A percentile compares a stretch with the other conserved stretches of the same genome.
Conservation (phyloP, 1,140 invertebrate species). For the Dinoponera quadriceps region DNA sequence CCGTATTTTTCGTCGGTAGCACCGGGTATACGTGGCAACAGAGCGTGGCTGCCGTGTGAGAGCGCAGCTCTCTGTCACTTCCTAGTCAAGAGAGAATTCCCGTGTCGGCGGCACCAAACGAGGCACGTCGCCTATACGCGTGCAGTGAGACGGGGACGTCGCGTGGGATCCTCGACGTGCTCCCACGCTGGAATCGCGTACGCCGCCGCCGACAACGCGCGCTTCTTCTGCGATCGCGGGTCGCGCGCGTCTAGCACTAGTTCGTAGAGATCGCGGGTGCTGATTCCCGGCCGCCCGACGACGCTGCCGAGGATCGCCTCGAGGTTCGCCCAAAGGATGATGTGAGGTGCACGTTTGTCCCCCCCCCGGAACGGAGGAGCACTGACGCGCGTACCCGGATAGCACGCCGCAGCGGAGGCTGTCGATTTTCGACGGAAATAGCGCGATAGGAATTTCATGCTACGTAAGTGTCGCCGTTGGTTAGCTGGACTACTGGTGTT, state of each 20-base stretch:
- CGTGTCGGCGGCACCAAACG: slow-evolving; percentile 67
- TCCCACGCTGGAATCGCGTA: neutral
- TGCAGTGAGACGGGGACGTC: neutral
- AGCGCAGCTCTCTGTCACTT: slow-evolving; percentile 78
- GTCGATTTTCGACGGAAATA: no score
- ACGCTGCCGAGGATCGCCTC: no score
- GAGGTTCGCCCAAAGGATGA: no score
- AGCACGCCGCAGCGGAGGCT: no score
- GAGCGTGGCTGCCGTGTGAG: slow-evolving; percentile 77
- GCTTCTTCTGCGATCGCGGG: no score
- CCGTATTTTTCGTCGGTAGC: slow-evolving; percentile 78
- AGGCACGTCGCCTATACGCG: slow-evolving; percentile 24
- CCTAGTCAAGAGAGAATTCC: slow-evolving; percentile 82
- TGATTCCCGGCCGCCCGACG: no score
- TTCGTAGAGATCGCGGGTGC: no score
- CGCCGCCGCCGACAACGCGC: no score
- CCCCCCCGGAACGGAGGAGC: no score
- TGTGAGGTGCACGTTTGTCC: no score
- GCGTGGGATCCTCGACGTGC: slow-evolving; percentile 31
- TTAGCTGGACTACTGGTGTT: slow-evolving; percentile 69
- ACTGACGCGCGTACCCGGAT: neutral
- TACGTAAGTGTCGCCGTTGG: slow-evolving; percentile 35
- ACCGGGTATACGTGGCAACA: slow-evolving; percentile 82
- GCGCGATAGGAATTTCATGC: slow-evolving; percentile 30
- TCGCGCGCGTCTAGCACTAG: no score